These are phyloP conservation scores for Falcunculus frontatus DNA, from an alignment of 2,113 vertebrate genomes.

Conservation along the genomic window DNA sequence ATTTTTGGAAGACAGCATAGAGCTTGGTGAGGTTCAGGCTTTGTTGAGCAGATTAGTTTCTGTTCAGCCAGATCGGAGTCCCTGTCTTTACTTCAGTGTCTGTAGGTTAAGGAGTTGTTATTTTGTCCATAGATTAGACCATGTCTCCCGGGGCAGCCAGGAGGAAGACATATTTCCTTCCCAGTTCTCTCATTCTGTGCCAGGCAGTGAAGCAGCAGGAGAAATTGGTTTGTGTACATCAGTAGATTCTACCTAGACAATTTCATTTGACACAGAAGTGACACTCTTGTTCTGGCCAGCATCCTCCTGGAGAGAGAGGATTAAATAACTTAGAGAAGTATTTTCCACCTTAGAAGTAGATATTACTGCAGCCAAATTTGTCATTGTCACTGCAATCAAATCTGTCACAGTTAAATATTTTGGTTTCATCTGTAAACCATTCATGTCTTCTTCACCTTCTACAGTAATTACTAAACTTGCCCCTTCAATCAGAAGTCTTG, in stretches of 20 bases:
- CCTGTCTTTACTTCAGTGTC: background rate
- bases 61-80: background rate
- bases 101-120: background rate
- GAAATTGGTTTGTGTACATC: background rate
- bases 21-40: background rate
- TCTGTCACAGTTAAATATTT: background rate
- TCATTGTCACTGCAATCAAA: background rate
- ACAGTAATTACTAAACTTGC: background rate
- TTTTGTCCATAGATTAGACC: background rate
- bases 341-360: background rate
- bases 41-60: background rate
- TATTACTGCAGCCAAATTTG: background rate
- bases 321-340: background rate
- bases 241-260: background rate
- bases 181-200: background rate
- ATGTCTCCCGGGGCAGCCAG: background rate
- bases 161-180: background rate
- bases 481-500: background rate
- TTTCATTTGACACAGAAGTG: background rate
- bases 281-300: background rate
- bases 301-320: background rate
- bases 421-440: background rate
- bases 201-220: background rate
- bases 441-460: background rate
- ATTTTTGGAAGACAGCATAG: background rate